These are phyloP conservation scores for Tor tambroides DNA, from an alignment of 2,113 vertebrate genomes.

Conservation along the genomic window DNA sequence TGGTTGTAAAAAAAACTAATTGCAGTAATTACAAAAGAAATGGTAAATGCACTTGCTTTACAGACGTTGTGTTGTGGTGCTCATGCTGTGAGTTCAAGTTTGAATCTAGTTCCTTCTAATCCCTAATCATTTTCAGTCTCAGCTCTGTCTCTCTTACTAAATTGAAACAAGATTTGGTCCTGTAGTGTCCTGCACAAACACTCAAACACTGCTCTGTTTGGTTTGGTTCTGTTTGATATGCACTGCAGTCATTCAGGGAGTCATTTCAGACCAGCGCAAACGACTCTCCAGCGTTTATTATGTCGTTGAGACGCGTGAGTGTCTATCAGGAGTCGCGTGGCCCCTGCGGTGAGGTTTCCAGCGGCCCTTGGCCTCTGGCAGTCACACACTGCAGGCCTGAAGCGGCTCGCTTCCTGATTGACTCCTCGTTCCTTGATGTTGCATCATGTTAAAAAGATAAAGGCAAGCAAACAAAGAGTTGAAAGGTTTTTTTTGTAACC, in stretches of 20 bases:
- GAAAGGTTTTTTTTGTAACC: background rate
- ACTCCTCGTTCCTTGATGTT: constrained; percentile 51
- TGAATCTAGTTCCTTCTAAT: background rate
- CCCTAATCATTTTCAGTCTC: background rate
- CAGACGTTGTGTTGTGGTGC: background rate
- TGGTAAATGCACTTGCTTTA: background rate
- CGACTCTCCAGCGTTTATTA: constrained; percentile 73
- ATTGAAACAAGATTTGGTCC: background rate
- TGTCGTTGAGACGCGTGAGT: constrained; percentile 68
- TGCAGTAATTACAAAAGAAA: too few species aligned
- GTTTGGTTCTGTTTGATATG: constrained; percentile 74
- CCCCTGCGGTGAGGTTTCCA: constrained; percentile 36
- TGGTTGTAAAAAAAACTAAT: background rate
- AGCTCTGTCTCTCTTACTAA: background rate
- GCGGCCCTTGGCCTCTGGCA: constrained; percentile 29
- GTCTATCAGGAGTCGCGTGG: constrained; percentile 63
- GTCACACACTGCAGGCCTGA: constrained; percentile 31
- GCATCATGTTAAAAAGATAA: constrained; percentile 57
- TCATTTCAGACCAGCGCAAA: constrained; percentile 76
- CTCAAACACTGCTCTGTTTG: constrained; percentile 60
- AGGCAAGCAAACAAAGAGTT: constrained; percentile 41
- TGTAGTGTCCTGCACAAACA: constrained; percentile 11
- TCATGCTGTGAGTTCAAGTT: background rate
- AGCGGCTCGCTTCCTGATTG: constrained; percentile 44
- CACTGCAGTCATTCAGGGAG: constrained; percentile 73